Evolutionary conservation across 2,888 invertebrate species (phyloP).

Genomic region (Clusia tigrina): DNA sequence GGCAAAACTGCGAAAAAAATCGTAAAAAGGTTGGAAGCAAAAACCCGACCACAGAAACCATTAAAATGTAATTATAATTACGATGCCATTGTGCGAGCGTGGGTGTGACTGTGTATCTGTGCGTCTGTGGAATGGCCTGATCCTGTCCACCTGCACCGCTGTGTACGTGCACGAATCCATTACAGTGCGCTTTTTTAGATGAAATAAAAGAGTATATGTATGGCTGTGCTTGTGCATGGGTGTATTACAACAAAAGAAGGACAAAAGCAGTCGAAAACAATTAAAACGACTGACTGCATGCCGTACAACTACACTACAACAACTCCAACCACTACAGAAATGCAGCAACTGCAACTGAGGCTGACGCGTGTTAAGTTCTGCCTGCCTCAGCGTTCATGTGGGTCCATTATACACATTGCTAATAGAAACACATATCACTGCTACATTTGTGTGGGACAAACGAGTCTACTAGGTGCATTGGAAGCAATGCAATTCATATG

Average conservation of each 20-base stretch:
- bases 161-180: neutral
- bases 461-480: neutral
- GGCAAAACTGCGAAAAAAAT: constrained; percentile 7
- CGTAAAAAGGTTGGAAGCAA: constrained; percentile 5
- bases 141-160: neutral
- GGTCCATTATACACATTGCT: too few species aligned
- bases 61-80: constrained; percentile 43
- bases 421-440: neutral
- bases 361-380: constrained; percentile 12
- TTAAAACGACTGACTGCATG: neutral
- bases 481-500: neutral
- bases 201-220: neutral
- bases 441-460: neutral
- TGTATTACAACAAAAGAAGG: constrained; percentile 8
- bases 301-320: too few species aligned
- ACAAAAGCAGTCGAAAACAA: neutral
- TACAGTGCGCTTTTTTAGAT: neutral
- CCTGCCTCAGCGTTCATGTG: too few species aligned
- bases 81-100: constrained; percentile 32
- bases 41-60: constrained; percentile 36
- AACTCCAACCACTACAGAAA: too few species aligned
- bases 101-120: constrained; percentile 1
- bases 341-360: constrained; percentile 17
- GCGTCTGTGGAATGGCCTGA: too few species aligned
- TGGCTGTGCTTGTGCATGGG: neutral